phyloP scores from a whole-genome alignment of 2,113 vertebrate species.

The Cryptomyrus ogoouensis region DNA sequence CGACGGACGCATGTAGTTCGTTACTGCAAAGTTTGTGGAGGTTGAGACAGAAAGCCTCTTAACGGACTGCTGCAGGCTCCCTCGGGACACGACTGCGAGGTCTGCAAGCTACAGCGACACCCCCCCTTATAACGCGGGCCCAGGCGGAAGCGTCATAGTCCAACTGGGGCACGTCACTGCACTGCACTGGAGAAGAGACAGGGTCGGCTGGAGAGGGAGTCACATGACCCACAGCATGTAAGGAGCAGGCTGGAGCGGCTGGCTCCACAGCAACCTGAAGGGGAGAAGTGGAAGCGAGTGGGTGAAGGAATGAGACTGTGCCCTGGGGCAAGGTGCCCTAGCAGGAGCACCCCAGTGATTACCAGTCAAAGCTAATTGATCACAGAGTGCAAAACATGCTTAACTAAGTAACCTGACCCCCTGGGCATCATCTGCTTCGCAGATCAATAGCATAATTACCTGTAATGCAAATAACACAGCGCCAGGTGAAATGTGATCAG shows the following conservation, averaged over 20 bases:
- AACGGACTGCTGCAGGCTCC: background rate
- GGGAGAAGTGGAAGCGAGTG: background rate
- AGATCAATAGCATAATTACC: background rate
- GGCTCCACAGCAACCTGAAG: background rate
- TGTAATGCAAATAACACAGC: slow-evolving; percentile 17
- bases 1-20: background rate
- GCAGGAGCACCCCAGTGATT: background rate
- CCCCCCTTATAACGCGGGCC: background rate
- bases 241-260: background rate
- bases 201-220: no score
- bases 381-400: background rate
- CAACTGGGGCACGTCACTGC: background rate
- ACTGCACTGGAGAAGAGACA: background rate
- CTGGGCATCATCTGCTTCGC: background rate
- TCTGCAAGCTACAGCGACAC: background rate
- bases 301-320: background rate
- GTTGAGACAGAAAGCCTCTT: background rate
- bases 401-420: background rate
- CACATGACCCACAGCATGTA: background rate
- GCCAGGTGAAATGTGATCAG: slow-evolving; percentile 30
- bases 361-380: background rate
- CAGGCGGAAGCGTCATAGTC: background rate
- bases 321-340: background rate
- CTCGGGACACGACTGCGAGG: background rate
- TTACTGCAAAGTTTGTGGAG: background rate